A percentile compares a stretch with the other conserved stretches of the same genome.
phyloP scores from a whole-genome alignment of 2,888 invertebrate species.

The Thereva unica region DNA sequence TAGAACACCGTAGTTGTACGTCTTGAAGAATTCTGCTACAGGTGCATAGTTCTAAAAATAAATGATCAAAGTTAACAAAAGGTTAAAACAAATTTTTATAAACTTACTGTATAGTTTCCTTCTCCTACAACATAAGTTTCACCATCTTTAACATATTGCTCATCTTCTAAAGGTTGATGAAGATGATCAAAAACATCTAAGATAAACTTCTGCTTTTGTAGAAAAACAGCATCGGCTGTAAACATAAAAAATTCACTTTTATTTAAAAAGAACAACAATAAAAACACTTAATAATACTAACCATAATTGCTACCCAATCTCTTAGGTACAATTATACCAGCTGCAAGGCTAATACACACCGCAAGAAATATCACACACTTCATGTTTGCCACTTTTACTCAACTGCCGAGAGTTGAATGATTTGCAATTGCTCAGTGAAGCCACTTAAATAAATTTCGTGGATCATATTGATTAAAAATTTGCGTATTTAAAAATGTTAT shows the following conservation, averaged over 20 bases:
- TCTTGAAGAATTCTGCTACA: conserved; percentile 33
- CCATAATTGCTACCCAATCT: conserved; percentile 40
- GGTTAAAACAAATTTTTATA: not conserved
- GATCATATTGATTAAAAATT: too few species aligned
- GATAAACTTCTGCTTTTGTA: conserved; percentile 58
- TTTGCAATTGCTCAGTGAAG: too few species aligned
- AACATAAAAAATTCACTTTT: not conserved
- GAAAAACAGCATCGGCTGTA: conserved; percentile 57
- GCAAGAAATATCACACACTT: too few species aligned
- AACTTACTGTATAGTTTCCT: conserved; percentile 34
- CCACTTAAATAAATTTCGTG: too few species aligned
- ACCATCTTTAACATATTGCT: conserved; percentile 30
- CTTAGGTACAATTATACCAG: too few species aligned
- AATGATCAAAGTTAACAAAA: not conserved
- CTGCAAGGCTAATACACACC: too few species aligned
- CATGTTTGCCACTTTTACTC: too few species aligned
- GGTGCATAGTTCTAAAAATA: conserved; percentile 28
- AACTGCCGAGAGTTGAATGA: too few species aligned
- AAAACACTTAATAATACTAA: conserved; percentile 8
- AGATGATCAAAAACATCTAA: conserved; percentile 47
- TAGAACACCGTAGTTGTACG: conserved; percentile 56
- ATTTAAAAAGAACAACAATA: not conserved
- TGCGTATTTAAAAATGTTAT: too few species aligned
- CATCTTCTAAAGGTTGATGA: conserved; percentile 30
- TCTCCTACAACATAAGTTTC: conserved; percentile 24